Conservation (phyloP, 2,113 vertebrate genomes). For the Crotalus viridis region DNA sequence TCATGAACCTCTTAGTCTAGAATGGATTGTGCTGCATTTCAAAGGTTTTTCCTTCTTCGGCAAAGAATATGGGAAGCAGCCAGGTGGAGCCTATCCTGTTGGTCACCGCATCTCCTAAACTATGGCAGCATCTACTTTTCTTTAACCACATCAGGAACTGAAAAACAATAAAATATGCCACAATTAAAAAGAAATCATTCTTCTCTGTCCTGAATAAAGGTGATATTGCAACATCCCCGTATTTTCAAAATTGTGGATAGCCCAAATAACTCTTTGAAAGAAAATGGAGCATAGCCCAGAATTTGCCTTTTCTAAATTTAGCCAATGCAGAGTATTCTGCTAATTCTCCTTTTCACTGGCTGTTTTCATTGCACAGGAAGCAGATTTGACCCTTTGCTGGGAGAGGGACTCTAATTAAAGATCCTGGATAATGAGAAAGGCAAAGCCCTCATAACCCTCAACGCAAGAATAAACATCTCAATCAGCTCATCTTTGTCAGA, state of each 20-base stretch:
- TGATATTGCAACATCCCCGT: background rate
- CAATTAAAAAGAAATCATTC: background rate
- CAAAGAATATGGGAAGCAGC: background rate
- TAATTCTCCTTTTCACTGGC: background rate
- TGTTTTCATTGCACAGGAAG: background rate
- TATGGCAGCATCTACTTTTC: background rate
- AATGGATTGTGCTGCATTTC: background rate
- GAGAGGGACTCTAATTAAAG: background rate
- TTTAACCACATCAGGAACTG: background rate
- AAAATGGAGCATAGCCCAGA: background rate
- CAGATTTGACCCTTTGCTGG: background rate
- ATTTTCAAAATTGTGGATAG: background rate
- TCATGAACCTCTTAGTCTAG: background rate
- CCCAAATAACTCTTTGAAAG: background rate
- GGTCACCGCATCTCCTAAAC: background rate
- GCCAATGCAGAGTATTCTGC: background rate
- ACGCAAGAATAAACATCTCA: conserved; percentile 34
- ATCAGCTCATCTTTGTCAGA: conserved; percentile 8
- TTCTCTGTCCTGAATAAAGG: background rate
- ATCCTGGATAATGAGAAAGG: conserved; percentile 40
- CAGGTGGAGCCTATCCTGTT: background rate
- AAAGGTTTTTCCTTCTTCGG: background rate
- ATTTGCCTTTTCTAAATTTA: background rate
- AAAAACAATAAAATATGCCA: background rate
- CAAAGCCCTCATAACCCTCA: conserved; percentile 20